phyloP scores from a whole-genome alignment of 64 coral and sea anemone species.

The Porites australiensis region DNA sequence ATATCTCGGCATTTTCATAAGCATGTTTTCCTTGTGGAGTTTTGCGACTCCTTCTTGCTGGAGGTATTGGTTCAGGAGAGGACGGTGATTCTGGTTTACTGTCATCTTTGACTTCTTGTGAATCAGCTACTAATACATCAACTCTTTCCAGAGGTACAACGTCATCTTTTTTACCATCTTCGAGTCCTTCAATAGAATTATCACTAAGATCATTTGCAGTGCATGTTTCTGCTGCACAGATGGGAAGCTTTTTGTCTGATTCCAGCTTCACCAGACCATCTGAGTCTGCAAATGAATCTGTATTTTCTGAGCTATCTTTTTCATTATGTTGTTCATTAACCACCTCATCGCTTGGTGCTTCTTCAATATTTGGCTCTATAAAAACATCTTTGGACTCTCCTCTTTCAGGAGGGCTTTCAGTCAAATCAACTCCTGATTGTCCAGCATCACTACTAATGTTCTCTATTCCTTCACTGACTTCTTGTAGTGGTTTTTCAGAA shows the following conservation, averaged over 20 bases:
- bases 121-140: background rate
- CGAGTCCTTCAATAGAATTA: background rate
- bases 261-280: background rate
- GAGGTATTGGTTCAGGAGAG: constrained; percentile 18
- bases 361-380: background rate
- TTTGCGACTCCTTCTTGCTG: constrained; percentile 41
- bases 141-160: background rate
- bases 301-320: background rate
- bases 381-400: background rate
- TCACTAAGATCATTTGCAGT: background rate
- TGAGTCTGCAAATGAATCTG: background rate
- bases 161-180: background rate
- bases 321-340: background rate
- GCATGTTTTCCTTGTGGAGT: background rate
- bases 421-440: background rate
- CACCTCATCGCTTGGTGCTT: background rate
- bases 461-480: background rate
- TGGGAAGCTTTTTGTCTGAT: background rate
- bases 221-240: background rate
- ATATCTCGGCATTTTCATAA: constrained; percentile 45
- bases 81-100: background rate
- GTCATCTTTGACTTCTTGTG: background rate
- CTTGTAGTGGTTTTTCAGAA: background rate
- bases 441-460: background rate
- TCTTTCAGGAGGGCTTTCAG: background rate